Evolutionary conservation across 2,113 vertebrate species (phyloP).

Genomic region (Phyllostomus discolor): DNA sequence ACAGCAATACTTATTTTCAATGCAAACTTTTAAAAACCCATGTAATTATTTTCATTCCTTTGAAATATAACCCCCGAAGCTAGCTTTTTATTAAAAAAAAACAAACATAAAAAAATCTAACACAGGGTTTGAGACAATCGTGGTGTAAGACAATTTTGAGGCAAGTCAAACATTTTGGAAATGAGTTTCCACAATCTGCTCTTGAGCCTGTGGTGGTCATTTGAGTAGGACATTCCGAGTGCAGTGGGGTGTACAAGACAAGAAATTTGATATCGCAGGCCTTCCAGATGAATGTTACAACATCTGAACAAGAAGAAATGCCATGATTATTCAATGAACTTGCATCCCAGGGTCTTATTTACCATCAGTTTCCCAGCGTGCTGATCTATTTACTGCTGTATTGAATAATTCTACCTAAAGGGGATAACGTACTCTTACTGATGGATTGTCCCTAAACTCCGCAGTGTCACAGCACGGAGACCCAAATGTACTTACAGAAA

Average conservation of each 20-base stretch:
- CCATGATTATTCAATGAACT: constrained; percentile 59
- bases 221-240: background rate
- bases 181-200: background rate
- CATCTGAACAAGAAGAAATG: constrained; percentile 27
- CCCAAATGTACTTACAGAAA: background rate
- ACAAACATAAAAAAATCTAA: background rate
- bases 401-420: constrained; percentile 36
- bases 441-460: constrained; percentile 16
- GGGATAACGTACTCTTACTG: background rate
- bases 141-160: background rate
- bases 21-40: background rate
- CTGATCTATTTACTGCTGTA: constrained; percentile 53
- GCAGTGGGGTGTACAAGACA: background rate
- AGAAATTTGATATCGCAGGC: constrained; percentile 17
- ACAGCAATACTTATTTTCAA: background rate
- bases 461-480: background rate
- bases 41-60: background rate
- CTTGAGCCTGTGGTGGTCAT: background rate
- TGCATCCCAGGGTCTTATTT: constrained; percentile 13
- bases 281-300: constrained; percentile 30
- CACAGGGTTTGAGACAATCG: background rate
- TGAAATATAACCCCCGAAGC: background rate
- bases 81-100: background rate
- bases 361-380: constrained; percentile 18
- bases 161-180: background rate